Evolutionary conservation across 2,113 vertebrate species (phyloP).

Genomic region (Dasyurus viverrinus): DNA sequence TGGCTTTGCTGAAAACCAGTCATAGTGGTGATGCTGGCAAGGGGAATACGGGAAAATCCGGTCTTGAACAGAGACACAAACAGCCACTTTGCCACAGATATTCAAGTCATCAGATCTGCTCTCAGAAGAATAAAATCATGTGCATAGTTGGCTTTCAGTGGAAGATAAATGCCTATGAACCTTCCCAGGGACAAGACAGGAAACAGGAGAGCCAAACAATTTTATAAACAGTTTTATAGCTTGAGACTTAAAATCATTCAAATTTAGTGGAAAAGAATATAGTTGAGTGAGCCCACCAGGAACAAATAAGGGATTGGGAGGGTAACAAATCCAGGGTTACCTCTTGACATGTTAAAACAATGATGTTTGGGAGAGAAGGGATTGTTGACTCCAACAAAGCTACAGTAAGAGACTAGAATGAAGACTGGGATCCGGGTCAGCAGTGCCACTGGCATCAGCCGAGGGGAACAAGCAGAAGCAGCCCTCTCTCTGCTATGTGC

Average conservation of each 20-base stretch:
- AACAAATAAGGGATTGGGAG: background rate
- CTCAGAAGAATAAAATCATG: background rate
- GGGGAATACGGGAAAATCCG: background rate
- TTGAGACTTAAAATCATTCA: background rate
- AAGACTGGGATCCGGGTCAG: background rate
- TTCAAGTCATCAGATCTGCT: background rate
- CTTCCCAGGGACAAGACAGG: background rate
- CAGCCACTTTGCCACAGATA: background rate
- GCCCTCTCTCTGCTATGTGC: background rate
- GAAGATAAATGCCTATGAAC: background rate
- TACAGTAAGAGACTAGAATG: background rate
- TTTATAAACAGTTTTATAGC: background rate
- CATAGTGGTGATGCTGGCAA: background rate
- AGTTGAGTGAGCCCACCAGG: background rate
- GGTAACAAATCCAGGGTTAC: background rate
- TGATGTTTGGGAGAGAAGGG: background rate
- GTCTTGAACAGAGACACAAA: background rate
- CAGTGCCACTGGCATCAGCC: background rate
- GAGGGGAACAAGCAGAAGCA: background rate
- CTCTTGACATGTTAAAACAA: background rate
- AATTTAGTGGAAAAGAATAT: background rate
- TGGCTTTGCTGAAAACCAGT: background rate
- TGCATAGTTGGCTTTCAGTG: background rate
- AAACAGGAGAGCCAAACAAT: background rate
- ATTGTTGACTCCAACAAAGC: background rate